Percentiles rank a stretch among this genome's conserved stretches.
These are phyloP conservation scores for Thunnus albacares DNA, from an alignment of 2,797 vertebrate genomes.

Conservation along the genomic window DNA sequence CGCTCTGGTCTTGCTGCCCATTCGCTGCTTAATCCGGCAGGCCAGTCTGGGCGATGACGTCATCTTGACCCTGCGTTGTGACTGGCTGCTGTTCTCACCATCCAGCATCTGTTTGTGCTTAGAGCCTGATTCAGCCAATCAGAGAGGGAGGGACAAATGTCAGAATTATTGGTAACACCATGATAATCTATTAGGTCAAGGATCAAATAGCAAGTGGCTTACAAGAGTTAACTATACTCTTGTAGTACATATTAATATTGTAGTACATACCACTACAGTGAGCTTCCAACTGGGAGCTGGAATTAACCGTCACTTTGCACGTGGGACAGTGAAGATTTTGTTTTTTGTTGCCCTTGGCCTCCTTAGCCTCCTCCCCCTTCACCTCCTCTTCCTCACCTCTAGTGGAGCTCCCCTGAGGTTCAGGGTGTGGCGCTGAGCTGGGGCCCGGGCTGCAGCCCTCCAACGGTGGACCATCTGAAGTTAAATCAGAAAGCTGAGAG, in stretches of 20 bases:
- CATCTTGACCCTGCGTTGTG: slow-evolving; percentile 89
- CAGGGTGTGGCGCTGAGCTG: slow-evolving; percentile 29
- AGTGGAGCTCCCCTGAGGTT: slow-evolving; percentile 59
- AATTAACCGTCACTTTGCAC: slow-evolving; percentile 98
- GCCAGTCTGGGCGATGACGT: slow-evolving; percentile 84
- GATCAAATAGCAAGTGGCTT: neutral
- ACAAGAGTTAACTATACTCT: neutral
- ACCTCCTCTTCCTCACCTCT: slow-evolving; percentile 63
- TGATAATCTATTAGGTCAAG: neutral
- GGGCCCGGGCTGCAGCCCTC: slow-evolving; percentile 39
- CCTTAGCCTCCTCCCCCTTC: slow-evolving; percentile 64
- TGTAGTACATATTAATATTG: neutral
- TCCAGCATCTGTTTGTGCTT: slow-evolving; percentile 97
- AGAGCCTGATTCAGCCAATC: slow-evolving; percentile 84
- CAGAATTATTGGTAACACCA: neutral
- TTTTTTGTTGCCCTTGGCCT: slow-evolving; percentile 84
- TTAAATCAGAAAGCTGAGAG: slow-evolving; percentile 79
- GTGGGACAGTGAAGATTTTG: slow-evolving; percentile 92
- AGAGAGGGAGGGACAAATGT: slow-evolving; percentile 15
- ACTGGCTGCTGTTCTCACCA: slow-evolving; percentile 86
- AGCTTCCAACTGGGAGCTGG: slow-evolving; percentile 94
- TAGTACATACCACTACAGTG: slow-evolving; percentile 86
- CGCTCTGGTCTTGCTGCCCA: slow-evolving; percentile 88
- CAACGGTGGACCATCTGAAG: slow-evolving; percentile 66
- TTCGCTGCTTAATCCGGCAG: slow-evolving; percentile 87